phyloP scores from a whole-genome alignment of 2,888 invertebrate species.

The Dione juno region DNA sequence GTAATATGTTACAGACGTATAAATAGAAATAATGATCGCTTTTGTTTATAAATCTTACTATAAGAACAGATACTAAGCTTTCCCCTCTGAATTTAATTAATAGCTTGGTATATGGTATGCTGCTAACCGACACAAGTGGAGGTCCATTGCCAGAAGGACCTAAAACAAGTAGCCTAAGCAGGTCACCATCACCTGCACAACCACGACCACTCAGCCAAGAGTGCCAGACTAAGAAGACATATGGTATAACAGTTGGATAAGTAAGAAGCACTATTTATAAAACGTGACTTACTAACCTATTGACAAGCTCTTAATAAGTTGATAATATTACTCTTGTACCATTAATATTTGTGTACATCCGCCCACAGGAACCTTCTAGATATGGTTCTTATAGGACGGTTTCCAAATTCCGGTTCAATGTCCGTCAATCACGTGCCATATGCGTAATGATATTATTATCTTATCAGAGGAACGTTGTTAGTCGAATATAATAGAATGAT shows the following conservation, averaged over 20 bases:
- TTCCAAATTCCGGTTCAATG: constrained; percentile 40
- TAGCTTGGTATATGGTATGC: too few relatives aligned
- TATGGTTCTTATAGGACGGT: not conserved
- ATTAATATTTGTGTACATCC: not conserved
- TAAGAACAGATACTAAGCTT: not conserved
- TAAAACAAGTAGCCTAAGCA: too few relatives aligned
- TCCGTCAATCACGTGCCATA: constrained; percentile 29
- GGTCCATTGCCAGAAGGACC: too few relatives aligned
- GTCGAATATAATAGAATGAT: not conserved
- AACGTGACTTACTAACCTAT: not conserved
- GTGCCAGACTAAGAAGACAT: too few relatives aligned
- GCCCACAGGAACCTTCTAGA: constrained; percentile 22
- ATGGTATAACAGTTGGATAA: too few relatives aligned
- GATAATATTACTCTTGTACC: not conserved
- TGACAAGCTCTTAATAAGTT: not conserved
- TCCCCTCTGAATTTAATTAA: not conserved
- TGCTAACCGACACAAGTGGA: too few relatives aligned
- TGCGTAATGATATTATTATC: constrained; percentile 27
- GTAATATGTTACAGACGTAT: too few relatives aligned
- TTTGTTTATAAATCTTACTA: not conserved
- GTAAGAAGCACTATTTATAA: not conserved
- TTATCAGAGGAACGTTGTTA: constrained; percentile 33
- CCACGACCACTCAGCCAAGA: too few relatives aligned
- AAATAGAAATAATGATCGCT: too few relatives aligned
- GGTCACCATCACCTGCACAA: too few relatives aligned